Evolutionary conservation across 2,888 invertebrate species (phyloP).

Genomic region (Resseliella maxima): DNA sequence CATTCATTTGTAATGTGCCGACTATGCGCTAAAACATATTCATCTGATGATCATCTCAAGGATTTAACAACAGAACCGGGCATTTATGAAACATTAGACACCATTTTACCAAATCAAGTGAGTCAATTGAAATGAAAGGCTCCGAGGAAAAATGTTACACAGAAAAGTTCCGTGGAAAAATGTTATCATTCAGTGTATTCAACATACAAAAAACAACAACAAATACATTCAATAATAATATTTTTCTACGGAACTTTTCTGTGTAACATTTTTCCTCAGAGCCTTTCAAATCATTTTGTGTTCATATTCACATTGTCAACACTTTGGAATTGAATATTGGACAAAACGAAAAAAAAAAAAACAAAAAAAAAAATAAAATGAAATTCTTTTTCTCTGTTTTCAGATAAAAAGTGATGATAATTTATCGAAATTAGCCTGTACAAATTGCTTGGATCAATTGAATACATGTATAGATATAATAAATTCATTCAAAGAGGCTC

Average conservation of each 20-base stretch:
- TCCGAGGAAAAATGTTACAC: neutral
- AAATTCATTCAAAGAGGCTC: constrained; percentile 59
- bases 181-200: too few relatives aligned
- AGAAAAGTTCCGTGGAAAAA: too few relatives aligned
- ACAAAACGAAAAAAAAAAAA: too few relatives aligned
- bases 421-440: constrained; percentile 59
- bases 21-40: constrained; percentile 1
- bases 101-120: constrained; percentile 12
- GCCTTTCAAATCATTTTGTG: too few relatives aligned
- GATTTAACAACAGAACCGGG: neutral
- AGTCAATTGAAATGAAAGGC: neutral
- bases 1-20: neutral
- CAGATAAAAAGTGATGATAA: constrained; percentile 59
- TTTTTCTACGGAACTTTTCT: too few relatives aligned
- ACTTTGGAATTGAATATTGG: too few relatives aligned
- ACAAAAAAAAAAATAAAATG: neutral
- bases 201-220: too few relatives aligned
- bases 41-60: neutral
- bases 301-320: too few relatives aligned
- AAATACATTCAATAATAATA: too few relatives aligned
- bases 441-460: constrained; percentile 59
- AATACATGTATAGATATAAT: constrained; percentile 59
- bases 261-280: too few relatives aligned
- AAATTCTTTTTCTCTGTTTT: too few relatives aligned
- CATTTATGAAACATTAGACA: neutral